These are phyloP conservation scores for Hybognathus amarus DNA, from an alignment of 2,797 vertebrate species.

Conservation along the genomic window DNA sequence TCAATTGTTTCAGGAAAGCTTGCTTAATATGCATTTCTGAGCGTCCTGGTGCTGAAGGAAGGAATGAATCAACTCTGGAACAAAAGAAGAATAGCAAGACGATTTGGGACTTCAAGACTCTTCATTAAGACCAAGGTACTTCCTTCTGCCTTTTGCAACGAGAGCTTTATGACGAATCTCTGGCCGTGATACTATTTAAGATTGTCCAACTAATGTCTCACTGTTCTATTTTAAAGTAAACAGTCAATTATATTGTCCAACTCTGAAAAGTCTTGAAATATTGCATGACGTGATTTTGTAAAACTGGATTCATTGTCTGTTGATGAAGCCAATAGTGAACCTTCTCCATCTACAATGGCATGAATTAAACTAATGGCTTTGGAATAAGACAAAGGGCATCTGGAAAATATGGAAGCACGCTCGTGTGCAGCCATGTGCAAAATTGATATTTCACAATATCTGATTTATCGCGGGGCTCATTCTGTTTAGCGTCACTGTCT, in stretches of 20 bases:
- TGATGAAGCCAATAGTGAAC: slow-evolving; percentile 39
- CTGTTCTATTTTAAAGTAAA: not conserved
- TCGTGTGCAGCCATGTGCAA: slow-evolving; percentile 39
- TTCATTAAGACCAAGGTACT: slow-evolving; percentile 33
- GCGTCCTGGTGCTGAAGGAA: slow-evolving; percentile 22
- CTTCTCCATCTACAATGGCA: slow-evolving; percentile 21
- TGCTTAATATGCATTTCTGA: slow-evolving; percentile 53
- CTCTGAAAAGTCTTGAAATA: slow-evolving; percentile 6
- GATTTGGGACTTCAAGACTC: slow-evolving; percentile 24
- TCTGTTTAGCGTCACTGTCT: slow-evolving; percentile 40
- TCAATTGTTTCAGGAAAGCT: slow-evolving; percentile 48
- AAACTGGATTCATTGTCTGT: slow-evolving; percentile 10
- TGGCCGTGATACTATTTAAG: not conserved
- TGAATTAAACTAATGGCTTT: slow-evolving; percentile 39
- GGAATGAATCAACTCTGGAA: slow-evolving; percentile 40
- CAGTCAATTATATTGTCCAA: not conserved
- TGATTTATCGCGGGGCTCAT: slow-evolving; percentile 35
- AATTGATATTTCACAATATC: slow-evolving; percentile 47
- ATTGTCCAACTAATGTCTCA: not conserved
- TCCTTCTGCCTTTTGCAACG: slow-evolving; percentile 15
- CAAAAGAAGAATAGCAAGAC: slow-evolving; percentile 36
- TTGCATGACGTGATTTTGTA: slow-evolving; percentile 7
- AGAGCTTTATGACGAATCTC: slow-evolving; percentile 6
- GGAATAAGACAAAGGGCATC: slow-evolving; percentile 36
- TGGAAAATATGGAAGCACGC: slow-evolving; percentile 38